phyloP scores from a whole-genome alignment of 2,888 invertebrate genomes.

The Adela reaumurella region DNA sequence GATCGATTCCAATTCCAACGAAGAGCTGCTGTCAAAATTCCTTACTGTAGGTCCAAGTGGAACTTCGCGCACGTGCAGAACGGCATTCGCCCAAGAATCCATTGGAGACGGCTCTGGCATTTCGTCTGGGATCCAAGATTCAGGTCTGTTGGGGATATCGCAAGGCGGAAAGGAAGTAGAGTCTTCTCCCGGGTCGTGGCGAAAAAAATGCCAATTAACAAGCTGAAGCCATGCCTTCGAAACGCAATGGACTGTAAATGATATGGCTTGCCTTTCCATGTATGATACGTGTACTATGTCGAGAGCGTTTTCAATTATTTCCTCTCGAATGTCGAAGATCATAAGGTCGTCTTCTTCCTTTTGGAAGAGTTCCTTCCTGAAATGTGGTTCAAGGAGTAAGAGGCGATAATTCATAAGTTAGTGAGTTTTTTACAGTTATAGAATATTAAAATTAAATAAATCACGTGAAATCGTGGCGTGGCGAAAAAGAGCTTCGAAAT shows the following conservation, averaged over 20 bases:
- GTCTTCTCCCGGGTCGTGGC: constrained; percentile 47
- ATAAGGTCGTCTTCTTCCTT: constrained; percentile 40
- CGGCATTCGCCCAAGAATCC: constrained; percentile 33
- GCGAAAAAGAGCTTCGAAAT: too few species aligned
- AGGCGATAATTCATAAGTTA: too few species aligned
- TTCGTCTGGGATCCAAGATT: constrained; percentile 39
- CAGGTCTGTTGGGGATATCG: constrained; percentile 32
- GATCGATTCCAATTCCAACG: constrained; percentile 25
- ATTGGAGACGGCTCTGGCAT: constrained; percentile 34
- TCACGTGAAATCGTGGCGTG: too few species aligned
- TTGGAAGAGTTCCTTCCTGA: constrained; percentile 39
- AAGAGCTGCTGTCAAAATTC: constrained; percentile 22
- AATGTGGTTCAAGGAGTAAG: neutral
- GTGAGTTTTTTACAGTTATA: too few species aligned
- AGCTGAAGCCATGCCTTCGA: constrained; percentile 39
- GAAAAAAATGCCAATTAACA: constrained; percentile 41
- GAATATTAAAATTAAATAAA: too few species aligned
- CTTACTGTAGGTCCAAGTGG: constrained; percentile 11
- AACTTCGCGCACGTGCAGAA: constrained; percentile 25
- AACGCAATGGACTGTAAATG: constrained; percentile 36
- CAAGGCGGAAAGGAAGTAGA: constrained; percentile 33
- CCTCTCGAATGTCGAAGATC: constrained; percentile 39
- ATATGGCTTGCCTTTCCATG: constrained; percentile 30
- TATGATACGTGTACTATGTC: constrained; percentile 28
- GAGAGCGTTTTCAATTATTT: constrained; percentile 33